These are phyloP conservation scores for Caradrina kadenii DNA, from an alignment of 2,888 invertebrate genomes.

Conservation along the genomic window DNA sequence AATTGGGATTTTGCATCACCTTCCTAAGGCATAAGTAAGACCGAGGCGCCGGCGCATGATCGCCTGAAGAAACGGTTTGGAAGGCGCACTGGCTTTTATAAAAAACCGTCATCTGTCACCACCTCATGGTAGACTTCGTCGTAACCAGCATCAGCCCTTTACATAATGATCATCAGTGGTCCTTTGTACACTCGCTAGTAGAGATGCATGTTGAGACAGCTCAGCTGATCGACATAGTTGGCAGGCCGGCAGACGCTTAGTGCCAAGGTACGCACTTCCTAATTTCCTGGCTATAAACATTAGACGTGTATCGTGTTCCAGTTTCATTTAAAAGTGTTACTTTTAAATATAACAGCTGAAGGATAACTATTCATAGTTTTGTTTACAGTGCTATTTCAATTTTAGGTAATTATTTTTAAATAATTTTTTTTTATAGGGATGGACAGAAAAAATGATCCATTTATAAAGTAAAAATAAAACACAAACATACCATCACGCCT, in stretches of 20 bases:
- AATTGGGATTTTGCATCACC: background rate
- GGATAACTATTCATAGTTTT: background rate
- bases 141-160: conserved; percentile 27
- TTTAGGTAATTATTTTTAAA: too few species aligned
- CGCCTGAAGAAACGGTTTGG: background rate
- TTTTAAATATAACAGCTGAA: background rate
- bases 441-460: too few species aligned
- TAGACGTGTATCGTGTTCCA: conserved; percentile 44
- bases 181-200: conserved; percentile 32
- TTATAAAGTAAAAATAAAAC: too few species aligned
- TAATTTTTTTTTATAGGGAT: too few species aligned
- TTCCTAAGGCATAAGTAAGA: background rate
- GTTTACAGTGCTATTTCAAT: background rate
- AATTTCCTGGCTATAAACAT: conserved; percentile 64
- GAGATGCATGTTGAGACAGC: conserved; percentile 53
- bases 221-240: conserved; percentile 80
- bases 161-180: conserved; percentile 37
- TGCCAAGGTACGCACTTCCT: conserved; percentile 80
- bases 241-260: conserved; percentile 67
- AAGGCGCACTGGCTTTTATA: background rate
- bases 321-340: conserved; percentile 25
- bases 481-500: too few species aligned
- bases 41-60: background rate
- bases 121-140: background rate
- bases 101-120: background rate